Evolutionary conservation across 2,888 invertebrate genomes (phyloP).

Genomic region (Panzeria rudis): DNA sequence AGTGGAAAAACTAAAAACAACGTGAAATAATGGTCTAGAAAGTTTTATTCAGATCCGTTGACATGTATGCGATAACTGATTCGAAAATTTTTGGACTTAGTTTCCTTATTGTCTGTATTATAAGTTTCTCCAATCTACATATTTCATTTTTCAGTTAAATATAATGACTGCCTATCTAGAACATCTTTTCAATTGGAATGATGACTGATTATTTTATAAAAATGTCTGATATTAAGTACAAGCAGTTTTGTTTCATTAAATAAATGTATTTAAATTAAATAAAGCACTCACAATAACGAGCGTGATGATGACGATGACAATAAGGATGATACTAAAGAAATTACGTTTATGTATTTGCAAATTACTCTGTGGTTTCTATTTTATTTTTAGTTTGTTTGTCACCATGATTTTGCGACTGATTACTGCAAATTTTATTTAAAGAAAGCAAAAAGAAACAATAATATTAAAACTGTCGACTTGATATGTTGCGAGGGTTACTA

Average conservation of each 20-base stretch:
- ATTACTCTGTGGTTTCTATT: conserved; percentile 22
- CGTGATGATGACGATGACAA: conserved; percentile 14
- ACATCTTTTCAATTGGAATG: neutral
- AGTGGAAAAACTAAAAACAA: too few species aligned
- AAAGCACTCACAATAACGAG: conserved; percentile 25
- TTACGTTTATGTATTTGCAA: conserved; percentile 25
- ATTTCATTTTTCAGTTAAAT: neutral
- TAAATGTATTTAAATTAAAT: conserved; percentile 15
- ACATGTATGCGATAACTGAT: too few species aligned
- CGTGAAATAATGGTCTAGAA: too few species aligned
- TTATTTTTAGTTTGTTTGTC: conserved; percentile 10
- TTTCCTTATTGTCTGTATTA: too few species aligned
- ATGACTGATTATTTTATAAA: conserved; percentile 5
- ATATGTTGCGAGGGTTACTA: neutral
- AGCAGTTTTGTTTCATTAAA: conserved; percentile 26
- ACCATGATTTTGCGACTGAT: conserved; percentile 42
- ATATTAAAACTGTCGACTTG: neutral
- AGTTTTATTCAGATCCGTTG: too few species aligned
- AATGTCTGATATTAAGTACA: neutral
- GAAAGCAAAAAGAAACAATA: neutral
- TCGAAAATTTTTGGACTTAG: too few species aligned
- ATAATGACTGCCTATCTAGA: neutral
- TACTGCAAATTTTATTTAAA: conserved; percentile 38
- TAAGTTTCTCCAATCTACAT: too few species aligned
- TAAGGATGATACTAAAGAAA: conserved; percentile 2